Base-by-base conservation (phyloP, 2,888 invertebrate species). In the Sericinus montela region DNA sequence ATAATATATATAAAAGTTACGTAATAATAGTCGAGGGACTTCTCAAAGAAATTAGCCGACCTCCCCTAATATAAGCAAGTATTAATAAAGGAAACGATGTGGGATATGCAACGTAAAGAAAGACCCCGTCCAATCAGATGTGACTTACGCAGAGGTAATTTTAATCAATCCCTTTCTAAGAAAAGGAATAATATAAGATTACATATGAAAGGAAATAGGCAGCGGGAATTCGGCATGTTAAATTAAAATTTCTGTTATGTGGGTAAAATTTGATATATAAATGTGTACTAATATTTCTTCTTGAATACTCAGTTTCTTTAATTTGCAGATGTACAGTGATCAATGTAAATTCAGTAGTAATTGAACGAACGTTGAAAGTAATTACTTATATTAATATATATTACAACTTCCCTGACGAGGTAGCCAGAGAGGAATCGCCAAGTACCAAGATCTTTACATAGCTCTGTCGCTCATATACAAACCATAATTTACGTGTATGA, bases 1-100 rank as follows among this genome's bases (percentile, higher is more conserved):
- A 67, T 57, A 39, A 55, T 57, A 59, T 55, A n/a, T n/a, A 53
- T 59, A 56, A 61, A 49, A 64, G 60, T 60, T 61, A 62, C 55
- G 59, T 58, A 58, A 59, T 60, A 63, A 63, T 62, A 62, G 58
- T 34, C 52, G 54, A 59, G 73, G 74, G 68, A 57, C 51, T 59
- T 61, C 62, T 60, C 65, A 57, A 64, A 65, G 65, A 74, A 76
- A 76, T 75, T 72, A 75, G 60, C 59, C 53, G 60, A 57, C 56
- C 59, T 62, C 73, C 75, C 76, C 69, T 62, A 62, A 68, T 74
- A 73, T 72, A 63, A 63, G 63, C 41, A 57, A 59, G 68, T 68
- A 78, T 78, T 77, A 76, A 72, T 72, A 71, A 65, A 66, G 56
- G 65, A 63, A 65, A 65, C 65, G 67, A 68, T 70, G 69, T 63